Evolutionary conservation across 2,888 invertebrate genomes (phyloP).

Genomic region (Cetonia aurata): DNA sequence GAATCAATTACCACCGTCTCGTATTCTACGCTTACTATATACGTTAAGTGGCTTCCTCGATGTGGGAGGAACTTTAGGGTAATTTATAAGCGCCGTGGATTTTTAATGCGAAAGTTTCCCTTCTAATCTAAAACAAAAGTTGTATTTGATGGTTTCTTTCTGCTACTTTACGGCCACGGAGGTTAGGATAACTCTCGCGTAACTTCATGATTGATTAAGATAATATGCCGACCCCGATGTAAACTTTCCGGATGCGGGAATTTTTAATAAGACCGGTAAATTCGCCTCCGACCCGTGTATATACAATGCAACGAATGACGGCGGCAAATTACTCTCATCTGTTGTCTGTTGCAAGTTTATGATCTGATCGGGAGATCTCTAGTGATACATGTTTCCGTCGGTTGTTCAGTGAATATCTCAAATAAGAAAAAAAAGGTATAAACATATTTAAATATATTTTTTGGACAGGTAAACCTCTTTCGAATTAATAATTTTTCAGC

Average conservation of each 20-base stretch:
- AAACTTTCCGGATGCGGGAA: constrained; percentile 35
- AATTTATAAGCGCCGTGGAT: constrained; percentile 45
- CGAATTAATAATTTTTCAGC: too few relatives aligned
- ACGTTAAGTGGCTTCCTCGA: constrained; percentile 27
- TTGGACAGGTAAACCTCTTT: too few relatives aligned
- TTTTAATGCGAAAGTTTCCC: constrained; percentile 48
- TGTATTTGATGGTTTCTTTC: constrained; percentile 43
- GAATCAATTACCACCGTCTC: constrained; percentile 40
- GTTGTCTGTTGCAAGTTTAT: too few relatives aligned
- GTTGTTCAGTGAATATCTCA: too few relatives aligned
- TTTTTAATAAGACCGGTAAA: constrained; percentile 41
- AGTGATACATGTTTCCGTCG: too few relatives aligned
- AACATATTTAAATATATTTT: too few relatives aligned
- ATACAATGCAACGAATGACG: too few relatives aligned
- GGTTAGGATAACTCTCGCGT: constrained; percentile 39
- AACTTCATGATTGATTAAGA: constrained; percentile 45
- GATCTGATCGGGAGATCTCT: too few relatives aligned
- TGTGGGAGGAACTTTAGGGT: constrained; percentile 32
- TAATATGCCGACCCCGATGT: constrained; percentile 32
- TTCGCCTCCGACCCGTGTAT: constrained; percentile 10
- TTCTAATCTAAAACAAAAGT: constrained; percentile 48
- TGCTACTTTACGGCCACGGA: constrained; percentile 40
- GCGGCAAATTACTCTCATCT: too few relatives aligned
- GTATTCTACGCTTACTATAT: constrained; percentile 27
- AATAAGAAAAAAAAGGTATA: too few relatives aligned